Base-by-base conservation (phyloP, 2,797 vertebrate species). In the Labeo calbasu region DNA sequence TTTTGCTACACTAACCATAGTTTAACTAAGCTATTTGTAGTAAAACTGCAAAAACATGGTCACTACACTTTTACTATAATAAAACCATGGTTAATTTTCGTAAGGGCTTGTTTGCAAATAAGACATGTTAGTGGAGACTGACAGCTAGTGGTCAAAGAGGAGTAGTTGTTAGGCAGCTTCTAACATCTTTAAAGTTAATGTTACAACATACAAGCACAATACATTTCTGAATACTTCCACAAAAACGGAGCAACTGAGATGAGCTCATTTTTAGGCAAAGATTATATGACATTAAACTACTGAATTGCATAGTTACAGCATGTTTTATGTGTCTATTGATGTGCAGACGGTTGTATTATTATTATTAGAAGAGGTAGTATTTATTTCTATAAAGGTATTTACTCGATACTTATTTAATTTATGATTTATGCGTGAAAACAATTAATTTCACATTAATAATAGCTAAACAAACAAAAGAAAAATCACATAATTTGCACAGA, bases 61-160 rank as follows among this genome's bases (percentile, higher is more conserved):
- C 23, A 59, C 57, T 61, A 55, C 55, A 57, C 9, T n/a, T 65
- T 65, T 65, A 28, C 25, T 65, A 32, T 65, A 63, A 63, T 63
- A 32, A 65, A 65, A 28, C 13, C 13, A 63, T 28, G 13, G 13
- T 63, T 63, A 1, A 63, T 63, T 63, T 63, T 63, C 25, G 0
- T 28, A 28, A 63, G 6, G 2, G 23, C 8, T 7, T 28, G n/a
- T 51, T 55, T 25, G 14, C n/a, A 53, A 40, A 40, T 48, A 11
- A 55, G 7, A 66, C 11, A 36, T 48, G 55, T 57, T 28, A 48
- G 14, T 59, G 61, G 71, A 70, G n/a, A 79, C 59, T 79, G 73
- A 84, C 86, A 85, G 19, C 86, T 85, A 80, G 80, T 87, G 86
- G 77, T 80, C 48, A 84, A 51, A 68, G 15, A 5, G n/a, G 25